phyloP scores from a whole-genome alignment of 92 coral and sea anemone genomes.

The Scolanthus callimorphus region DNA sequence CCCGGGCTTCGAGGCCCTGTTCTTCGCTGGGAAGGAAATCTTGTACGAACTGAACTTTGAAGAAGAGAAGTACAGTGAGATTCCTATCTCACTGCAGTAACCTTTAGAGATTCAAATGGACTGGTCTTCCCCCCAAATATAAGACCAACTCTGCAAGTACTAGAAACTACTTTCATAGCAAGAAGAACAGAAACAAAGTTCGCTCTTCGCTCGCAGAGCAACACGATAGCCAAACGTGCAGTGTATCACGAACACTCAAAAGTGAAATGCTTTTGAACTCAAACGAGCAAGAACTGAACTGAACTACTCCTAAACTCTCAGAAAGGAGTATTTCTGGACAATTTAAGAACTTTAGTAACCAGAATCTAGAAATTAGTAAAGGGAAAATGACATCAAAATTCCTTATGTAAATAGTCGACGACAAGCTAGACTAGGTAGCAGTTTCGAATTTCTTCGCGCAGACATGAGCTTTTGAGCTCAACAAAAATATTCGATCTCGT shows the following conservation, averaged over 20 bases:
- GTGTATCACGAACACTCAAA: neutral
- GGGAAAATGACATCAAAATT: no score
- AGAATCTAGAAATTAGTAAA: no score
- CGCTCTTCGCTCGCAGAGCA: constrained; percentile 1
- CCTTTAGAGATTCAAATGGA: neutral
- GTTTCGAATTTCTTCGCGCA: no score
- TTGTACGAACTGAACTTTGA: constrained; percentile 2
- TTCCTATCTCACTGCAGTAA: no score
- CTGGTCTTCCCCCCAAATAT: constrained; percentile 1
- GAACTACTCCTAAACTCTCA: neutral
- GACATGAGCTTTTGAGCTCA: no score
- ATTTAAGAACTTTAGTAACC: no score
- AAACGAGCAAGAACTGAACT: neutral
- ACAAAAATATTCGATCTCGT: no score
- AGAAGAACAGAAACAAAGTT: neutral
- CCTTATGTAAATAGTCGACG: no score
- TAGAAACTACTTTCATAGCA: neutral
- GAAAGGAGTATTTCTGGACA: neutral
- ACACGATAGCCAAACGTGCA: constrained; percentile 6
- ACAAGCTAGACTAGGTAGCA: no score
- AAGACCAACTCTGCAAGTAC: neutral
- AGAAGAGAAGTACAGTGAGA: no score
- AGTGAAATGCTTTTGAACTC: no score
- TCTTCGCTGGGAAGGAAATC: neutral
- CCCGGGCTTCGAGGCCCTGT: no score